Evolutionary conservation across 2,888 invertebrate genomes (phyloP), one percentile per base, ranked within the genome.

Genomic region (Germaria angustata): DNA sequence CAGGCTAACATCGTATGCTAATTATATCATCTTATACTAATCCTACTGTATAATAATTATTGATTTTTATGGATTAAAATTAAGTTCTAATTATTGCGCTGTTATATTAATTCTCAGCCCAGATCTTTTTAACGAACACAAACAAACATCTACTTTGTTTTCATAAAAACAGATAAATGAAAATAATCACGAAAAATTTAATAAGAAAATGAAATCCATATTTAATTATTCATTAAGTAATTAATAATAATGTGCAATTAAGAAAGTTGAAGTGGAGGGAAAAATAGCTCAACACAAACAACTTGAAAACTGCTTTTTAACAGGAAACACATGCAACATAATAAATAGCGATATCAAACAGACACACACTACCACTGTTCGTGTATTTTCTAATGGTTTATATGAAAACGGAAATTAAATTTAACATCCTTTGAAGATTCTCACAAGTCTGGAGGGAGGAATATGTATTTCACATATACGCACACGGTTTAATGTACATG

Each of bases 211-310:
- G 89, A 84, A 79, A 86, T 86, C 87, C 88, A 87, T 88, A 88
- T 88, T 89, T 87, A 88, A 89, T 89, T 89, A 89, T 89, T 88
- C 88, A 89, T 88, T 88, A 89, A 87, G 87, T 89, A 88, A 89
- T 88, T 88, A 88, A 69, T 77, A 77, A 77, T 28, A 77, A 61
- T 57, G 36, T 53, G 9, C 34, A 69, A 61, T 34, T n/a, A 63
- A 53, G 76, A 87, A 86, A 39, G 13, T 44, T 22, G 7, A 32
- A 39, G 13, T 9, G 46, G 9, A 0, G 6, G 0, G 46, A n/a
- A 63, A 63, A 66, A 44, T 39, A 68, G 46, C 20, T 68, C 61
- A 68, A 32, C 73, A 20, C 22, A 32, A 49, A 34, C 15, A 49
- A n/a, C 13, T 53, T 32, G 11, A 17, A 66, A 7, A 44, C n/a